Evolutionary conservation across 2,888 invertebrate species (phyloP).

Genomic region (Tricholauxania praeusta): DNA sequence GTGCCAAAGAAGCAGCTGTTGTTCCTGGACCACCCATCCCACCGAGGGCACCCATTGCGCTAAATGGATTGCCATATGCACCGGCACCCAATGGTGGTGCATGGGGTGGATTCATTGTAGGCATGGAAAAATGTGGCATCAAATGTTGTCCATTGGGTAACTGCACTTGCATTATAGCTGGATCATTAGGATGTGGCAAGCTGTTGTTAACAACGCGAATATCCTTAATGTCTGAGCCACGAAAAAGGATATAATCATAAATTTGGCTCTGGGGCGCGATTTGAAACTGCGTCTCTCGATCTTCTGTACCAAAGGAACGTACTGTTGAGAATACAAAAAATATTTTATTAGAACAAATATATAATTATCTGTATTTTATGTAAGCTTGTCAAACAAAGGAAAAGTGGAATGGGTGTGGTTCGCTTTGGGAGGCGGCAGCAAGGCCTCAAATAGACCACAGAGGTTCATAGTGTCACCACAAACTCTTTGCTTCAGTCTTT

Average conservation of each 20-base stretch:
- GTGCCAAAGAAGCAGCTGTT: constrained; percentile 64
- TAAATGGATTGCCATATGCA: constrained; percentile 66
- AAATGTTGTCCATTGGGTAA: constrained; percentile 77
- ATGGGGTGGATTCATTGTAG: constrained; percentile 72
- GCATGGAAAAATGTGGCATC: constrained; percentile 79
- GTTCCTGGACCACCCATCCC: constrained; percentile 63
- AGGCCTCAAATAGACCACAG: no score
- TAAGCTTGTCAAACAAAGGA: no score
- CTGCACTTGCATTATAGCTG: constrained; percentile 95
- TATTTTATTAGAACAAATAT: background rate
- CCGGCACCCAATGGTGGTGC: constrained; percentile 61
- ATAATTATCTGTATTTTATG: no score
- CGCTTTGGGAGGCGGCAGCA: no score
- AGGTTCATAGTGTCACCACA: no score
- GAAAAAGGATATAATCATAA: constrained; percentile 98
- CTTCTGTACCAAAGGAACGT: constrained; percentile 98
- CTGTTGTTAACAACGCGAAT: constrained; percentile 94
- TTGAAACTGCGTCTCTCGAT: constrained; percentile 93
- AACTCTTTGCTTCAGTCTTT: no score
- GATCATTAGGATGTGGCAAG: constrained; percentile 91
- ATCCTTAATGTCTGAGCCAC: constrained; percentile 98
- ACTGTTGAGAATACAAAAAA: constrained; percentile 74
- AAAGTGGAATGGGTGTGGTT: no score
- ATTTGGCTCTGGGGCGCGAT: constrained; percentile 97
- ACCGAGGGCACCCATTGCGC: constrained; percentile 65